phyloP scores from a whole-genome alignment of 2,888 invertebrate species.

The Tenthredo notha region DNA sequence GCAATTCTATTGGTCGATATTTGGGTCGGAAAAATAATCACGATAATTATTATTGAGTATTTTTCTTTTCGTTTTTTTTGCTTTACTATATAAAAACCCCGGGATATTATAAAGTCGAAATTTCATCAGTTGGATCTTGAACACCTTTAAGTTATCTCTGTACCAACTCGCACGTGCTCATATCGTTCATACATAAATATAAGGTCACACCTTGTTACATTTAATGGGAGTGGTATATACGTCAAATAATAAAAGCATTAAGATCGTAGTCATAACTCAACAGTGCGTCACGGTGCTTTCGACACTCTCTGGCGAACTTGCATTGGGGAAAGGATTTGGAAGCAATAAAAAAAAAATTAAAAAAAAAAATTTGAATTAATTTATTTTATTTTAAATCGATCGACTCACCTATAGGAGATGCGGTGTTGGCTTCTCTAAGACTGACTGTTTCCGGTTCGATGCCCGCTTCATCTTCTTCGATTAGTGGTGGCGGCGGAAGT shows the following conservation, averaged over 20 bases:
- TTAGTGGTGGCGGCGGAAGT: conserved; percentile 84
- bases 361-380: background rate
- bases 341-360: background rate
- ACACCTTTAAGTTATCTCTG: no score
- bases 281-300: background rate
- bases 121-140: background rate
- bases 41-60: no score
- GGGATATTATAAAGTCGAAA: background rate
- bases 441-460: conserved; percentile 84
- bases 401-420: conserved; percentile 81
- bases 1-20: no score
- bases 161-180: background rate
- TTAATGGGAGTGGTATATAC: conserved; percentile 28
- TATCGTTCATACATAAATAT: conserved; percentile 12
- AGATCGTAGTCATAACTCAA: background rate
- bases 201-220: conserved; percentile 37
- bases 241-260: background rate
- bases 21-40: no score
- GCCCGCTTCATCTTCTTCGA: conserved; percentile 84
- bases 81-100: background rate
- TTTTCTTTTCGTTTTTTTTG: no score
- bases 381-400: background rate
- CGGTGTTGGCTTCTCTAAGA: conserved; percentile 82
- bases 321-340: background rate
- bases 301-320: background rate